Evolutionary conservation across 2,888 invertebrate genomes (phyloP).

Genomic region (Ochlodes sylvanus): DNA sequence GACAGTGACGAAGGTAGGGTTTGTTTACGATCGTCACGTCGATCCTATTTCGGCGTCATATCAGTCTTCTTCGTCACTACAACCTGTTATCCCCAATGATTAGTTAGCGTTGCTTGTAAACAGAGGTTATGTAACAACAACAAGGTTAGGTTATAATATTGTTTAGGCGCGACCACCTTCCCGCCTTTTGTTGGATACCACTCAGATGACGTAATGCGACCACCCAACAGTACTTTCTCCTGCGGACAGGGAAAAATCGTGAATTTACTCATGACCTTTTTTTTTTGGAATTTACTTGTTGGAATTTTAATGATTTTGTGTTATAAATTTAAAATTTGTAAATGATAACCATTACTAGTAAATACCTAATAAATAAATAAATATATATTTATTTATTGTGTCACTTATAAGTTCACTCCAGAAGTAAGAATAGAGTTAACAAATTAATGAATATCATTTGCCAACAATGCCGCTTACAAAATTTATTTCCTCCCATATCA

Average conservation of each 20-base stretch:
- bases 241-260: not conserved
- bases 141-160: slow-evolving; percentile 55
- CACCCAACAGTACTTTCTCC: slow-evolving; percentile 69
- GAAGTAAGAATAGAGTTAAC: too few species aligned
- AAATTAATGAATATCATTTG: too few species aligned
- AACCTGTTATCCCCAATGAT: slow-evolving; percentile 47
- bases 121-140: slow-evolving; percentile 62
- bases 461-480: too few species aligned
- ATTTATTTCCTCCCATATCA: too few species aligned
- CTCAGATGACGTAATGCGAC: slow-evolving; percentile 71
- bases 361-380: too few species aligned
- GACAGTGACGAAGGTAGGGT: slow-evolving; percentile 84
- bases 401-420: too few species aligned
- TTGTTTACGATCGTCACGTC: slow-evolving; percentile 71
- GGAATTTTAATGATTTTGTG: too few species aligned
- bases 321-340: too few species aligned
- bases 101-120: slow-evolving; percentile 55
- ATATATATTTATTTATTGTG: too few species aligned
- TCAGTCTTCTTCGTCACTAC: slow-evolving; percentile 50
- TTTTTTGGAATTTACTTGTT: not conserved
- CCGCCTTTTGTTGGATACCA: slow-evolving; percentile 67
- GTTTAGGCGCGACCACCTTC: slow-evolving; percentile 54
- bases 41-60: slow-evolving; percentile 63
- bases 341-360: too few species aligned
- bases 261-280: not conserved